Evolutionary conservation across 2,888 invertebrate genomes (phyloP), one percentile per base, ranked within the genome.

Genomic region (Rhogogaster chlorosoma): DNA sequence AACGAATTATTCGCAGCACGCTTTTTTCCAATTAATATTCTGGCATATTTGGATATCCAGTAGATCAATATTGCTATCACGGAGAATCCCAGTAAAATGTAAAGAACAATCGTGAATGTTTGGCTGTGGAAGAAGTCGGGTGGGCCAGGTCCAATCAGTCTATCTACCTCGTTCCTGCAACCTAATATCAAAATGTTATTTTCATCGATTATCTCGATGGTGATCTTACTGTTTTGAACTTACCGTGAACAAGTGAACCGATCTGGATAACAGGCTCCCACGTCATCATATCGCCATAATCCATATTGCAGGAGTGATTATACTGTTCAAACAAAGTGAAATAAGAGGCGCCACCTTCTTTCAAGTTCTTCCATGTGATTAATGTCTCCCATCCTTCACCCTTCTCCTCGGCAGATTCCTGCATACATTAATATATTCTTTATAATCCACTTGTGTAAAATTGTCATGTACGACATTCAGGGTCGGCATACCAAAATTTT

Each of bases 321-420:
- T 42, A 38, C 10, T 42, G 22, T 26, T 73, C 22, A 22, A 42
- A 18, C 42, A 42, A 22, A 4, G 71, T 22, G 18, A 22, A 70
- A 70, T 73, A 42, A 42, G n/a, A 73, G n/a, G 38, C 71, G n/a
- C 38, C 42, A 42, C 71, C 42, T 73, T 73, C 7, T 42, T 73
- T 73, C 2, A 73, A 73, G 38, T 73, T 9, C 5, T 7, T 42
- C 71, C 38, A 73, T 73, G 18, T 73, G 12, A 73, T 22, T n/a
- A 18, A 12, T 6, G 42, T 42, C 22, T 22, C 42, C 71, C 71
- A 73, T 42, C 71, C 71, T 22, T 73, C 22, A 22, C 71, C 71
- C 2, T 73, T 42, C 5, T 12, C 10, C 38, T 22, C 22, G 5
- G 42, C 71, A 12, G 18, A 18, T n/a, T 29, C 36, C 70, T 73